Base-by-base conservation (phyloP, 1,140 invertebrate species). In the Conus betulinus region DNA sequence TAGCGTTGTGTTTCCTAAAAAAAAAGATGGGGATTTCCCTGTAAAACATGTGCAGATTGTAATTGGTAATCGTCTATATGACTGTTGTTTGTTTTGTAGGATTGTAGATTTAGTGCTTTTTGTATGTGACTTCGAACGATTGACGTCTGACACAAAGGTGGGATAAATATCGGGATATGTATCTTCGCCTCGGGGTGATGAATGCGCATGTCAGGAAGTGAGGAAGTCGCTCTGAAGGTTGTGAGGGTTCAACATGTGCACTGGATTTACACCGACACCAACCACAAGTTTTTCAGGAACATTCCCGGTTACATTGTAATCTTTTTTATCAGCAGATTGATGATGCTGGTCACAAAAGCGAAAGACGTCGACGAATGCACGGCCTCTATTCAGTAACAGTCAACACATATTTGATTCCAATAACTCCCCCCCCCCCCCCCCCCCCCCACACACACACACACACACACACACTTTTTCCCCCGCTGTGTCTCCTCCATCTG, bases 121-220 rank as follows among this genome's bases (percentile, higher is more conserved):
- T 10, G 23, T 4, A 15, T 15, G 71, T 76, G 85, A 85, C 87
- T 89, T 89, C 87, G 63, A 85, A n/a, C 7, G 63, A 85, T 23
- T 67, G 63, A 51, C 57, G 53, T 20, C 57, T 81, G 79, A 83
- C 84, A 88, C 82, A 83, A 90, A 88, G 89, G 78, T 71, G 78
- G 88, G 91, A 85, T 91, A 91, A 90, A 91, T 91, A 92, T 91
- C 89, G 71, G 89, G 91, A 89, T 92, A 89, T 87, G 90, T 92
- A 92, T 92, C 89, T 84, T 85, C 76, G 79, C 79, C 7, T 13
- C 52, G 74, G 78, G 83, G 57, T 67, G 27, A 5, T 79, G 52
- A 87, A 52, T 92, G 92, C 92, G 92, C 92, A 91, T 92, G 90
- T 52, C 86, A 90, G 83, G 83, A 91, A 88, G 84, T 88, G 51